Conservation (phyloP, 1,140 invertebrate species). For the Atta colombica region DNA sequence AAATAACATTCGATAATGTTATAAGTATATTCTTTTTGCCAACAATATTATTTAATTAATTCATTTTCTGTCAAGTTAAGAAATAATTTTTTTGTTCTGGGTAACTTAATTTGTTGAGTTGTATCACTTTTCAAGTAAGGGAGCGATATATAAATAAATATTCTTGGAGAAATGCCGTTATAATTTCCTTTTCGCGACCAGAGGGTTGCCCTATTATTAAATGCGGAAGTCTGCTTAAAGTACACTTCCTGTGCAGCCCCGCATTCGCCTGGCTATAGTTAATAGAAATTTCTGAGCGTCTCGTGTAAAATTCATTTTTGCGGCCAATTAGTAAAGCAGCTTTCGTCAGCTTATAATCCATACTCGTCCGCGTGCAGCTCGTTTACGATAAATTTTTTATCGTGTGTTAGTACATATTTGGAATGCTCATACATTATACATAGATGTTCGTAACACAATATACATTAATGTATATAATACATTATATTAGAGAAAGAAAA, state of each 20-base stretch:
- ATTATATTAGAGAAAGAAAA: not conserved
- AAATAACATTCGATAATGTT: no score
- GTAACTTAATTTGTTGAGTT: no score
- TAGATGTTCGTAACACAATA: not conserved
- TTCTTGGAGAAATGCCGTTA: not conserved
- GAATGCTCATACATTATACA: constrained; percentile 13
- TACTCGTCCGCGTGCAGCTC: not conserved
- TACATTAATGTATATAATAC: not conserved
- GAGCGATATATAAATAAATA: not conserved
- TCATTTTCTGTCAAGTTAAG: no score
- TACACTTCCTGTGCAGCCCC: not conserved
- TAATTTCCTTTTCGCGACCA: not conserved
- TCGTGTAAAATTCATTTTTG: constrained; percentile 60
- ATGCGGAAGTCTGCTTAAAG: constrained; percentile 41
- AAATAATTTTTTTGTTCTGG: no score
- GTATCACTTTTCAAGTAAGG: no score
- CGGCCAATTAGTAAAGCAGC: constrained; percentile 54
- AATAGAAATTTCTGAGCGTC: constrained; percentile 42
- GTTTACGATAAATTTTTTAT: constrained; percentile 49
- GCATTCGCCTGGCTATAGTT: constrained; percentile 8
- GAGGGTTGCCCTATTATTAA: constrained; percentile 26
- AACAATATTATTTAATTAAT: no score
- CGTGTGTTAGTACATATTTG: constrained; percentile 7
- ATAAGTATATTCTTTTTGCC: no score
- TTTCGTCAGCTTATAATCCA: constrained; percentile 22